A percentile compares a stretch with the other conserved stretches of the same genome.
Evolutionary conservation across 2,797 vertebrate genomes (phyloP).

Genomic region (Sitta carolinensis): DNA sequence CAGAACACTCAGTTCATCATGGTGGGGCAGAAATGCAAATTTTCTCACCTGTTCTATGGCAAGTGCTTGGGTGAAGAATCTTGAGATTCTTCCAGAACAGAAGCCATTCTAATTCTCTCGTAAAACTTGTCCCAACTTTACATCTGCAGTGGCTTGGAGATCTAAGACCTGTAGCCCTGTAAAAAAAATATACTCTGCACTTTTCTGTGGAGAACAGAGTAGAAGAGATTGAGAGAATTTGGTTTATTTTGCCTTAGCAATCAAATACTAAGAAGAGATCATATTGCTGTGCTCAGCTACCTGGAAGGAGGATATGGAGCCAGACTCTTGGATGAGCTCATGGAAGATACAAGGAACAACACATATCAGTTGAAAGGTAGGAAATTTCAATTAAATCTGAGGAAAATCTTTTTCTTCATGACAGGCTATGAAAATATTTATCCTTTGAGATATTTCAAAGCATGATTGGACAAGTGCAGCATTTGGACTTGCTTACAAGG

Average conservation of each 20-base stretch:
- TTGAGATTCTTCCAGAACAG: neutral
- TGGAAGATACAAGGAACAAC: neutral
- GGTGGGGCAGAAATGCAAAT: neutral
- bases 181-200: neutral
- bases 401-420: neutral
- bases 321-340: neutral
- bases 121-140: neutral
- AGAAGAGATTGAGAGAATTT: neutral
- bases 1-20: neutral
- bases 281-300: neutral
- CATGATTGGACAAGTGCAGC: rapidly evolving
- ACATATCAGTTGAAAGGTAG: neutral
- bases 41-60: neutral
- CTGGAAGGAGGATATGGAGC: neutral
- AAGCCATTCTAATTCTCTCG: neutral
- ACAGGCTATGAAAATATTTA: neutral
- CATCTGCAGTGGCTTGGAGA: neutral
- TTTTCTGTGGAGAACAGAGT: neutral
- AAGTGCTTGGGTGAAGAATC: neutral
- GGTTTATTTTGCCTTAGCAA: neutral
- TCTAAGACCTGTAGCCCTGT: neutral
- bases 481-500: neutral
- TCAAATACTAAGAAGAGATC: neutral
- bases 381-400: neutral
- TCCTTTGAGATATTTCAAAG: neutral